Evolutionary conservation across 2,113 vertebrate genomes (phyloP).

Genomic region (Oreochromis spilurus): DNA sequence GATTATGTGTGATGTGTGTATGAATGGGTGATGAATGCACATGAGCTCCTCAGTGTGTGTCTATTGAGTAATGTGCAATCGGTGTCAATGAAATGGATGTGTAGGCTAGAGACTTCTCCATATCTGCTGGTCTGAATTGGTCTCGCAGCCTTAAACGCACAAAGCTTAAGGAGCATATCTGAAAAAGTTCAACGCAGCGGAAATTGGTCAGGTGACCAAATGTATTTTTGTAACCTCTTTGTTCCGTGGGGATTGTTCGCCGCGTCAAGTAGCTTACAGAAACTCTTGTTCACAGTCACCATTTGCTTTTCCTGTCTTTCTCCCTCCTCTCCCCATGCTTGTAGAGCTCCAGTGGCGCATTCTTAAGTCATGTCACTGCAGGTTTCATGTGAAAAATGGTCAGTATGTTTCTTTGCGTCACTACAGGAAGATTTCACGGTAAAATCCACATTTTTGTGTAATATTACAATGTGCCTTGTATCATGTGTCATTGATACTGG

Average conservation of each 20-base stretch:
- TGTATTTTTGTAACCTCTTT: constrained; percentile 66
- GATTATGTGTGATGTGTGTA: not conserved
- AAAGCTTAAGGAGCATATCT: constrained; percentile 60
- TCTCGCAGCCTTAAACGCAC: constrained; percentile 60
- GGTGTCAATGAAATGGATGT: constrained; percentile 27
- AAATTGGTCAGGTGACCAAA: constrained; percentile 57
- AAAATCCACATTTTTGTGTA: constrained; percentile 52
- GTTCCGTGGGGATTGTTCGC: constrained; percentile 1
- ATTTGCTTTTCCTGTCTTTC: not conserved
- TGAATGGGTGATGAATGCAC: constrained; percentile 3
- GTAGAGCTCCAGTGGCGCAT: constrained; percentile 75
- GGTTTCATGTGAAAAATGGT: constrained; percentile 15
- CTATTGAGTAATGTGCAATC: not conserved
- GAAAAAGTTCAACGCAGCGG: constrained; percentile 31
- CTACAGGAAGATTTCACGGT: constrained; percentile 51
- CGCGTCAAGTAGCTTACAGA: not conserved
- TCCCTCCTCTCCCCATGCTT: constrained; percentile 59
- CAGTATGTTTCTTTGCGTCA: constrained; percentile 7
- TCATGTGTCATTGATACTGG: constrained; percentile 69
- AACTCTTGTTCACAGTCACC: not conserved
- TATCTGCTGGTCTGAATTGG: constrained; percentile 40
- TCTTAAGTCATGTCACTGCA: constrained; percentile 67
- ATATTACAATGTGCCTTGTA: constrained; percentile 84
- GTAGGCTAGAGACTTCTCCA: constrained; percentile 32
- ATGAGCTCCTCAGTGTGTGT: constrained; percentile 1